Percentiles rank a stretch among this genome's conserved stretches.
Conservation (phyloP, 2,113 vertebrate species). For the Salvelinus namaycush region DNA sequence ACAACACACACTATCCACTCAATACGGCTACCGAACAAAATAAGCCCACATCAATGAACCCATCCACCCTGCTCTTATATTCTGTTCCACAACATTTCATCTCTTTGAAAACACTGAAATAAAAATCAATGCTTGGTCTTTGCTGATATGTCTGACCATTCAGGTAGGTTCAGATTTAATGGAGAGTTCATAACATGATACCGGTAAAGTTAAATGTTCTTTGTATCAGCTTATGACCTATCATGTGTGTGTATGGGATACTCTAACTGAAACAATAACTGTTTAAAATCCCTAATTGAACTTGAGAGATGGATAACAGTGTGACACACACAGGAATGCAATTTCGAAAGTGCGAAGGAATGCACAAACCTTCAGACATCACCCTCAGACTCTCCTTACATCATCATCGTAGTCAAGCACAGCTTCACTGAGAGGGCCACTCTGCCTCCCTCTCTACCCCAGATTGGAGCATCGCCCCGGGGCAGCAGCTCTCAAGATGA, state of each 20-base stretch:
- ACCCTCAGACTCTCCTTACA: constrained; percentile 1
- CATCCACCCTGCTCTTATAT: not conserved
- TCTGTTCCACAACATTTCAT: not conserved
- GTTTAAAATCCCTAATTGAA: too few relatives aligned
- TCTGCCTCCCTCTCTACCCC: not conserved
- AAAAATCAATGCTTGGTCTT: not conserved
- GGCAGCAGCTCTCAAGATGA: not conserved
- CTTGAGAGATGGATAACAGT: too few relatives aligned
- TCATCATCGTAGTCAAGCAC: not conserved
- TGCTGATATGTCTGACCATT: too few relatives aligned
- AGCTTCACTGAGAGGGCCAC: not conserved
- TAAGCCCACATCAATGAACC: too few relatives aligned
- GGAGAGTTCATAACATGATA: not conserved
- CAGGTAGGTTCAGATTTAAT: not conserved
- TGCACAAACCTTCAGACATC: not conserved
- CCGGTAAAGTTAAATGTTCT: not conserved
- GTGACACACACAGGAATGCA: not conserved
- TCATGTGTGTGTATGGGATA: not conserved
- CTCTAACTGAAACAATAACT: too few relatives aligned
- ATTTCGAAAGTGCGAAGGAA: not conserved
- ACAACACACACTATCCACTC: not conserved
- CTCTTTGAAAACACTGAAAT: not conserved
- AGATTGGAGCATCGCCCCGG: not conserved
- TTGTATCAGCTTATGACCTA: not conserved
- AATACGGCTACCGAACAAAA: not conserved